A percentile compares a stretch with the other conserved stretches of the same genome.
phyloP scores from a whole-genome alignment of 2,888 invertebrate species.

The Abscondita cerata region DNA sequence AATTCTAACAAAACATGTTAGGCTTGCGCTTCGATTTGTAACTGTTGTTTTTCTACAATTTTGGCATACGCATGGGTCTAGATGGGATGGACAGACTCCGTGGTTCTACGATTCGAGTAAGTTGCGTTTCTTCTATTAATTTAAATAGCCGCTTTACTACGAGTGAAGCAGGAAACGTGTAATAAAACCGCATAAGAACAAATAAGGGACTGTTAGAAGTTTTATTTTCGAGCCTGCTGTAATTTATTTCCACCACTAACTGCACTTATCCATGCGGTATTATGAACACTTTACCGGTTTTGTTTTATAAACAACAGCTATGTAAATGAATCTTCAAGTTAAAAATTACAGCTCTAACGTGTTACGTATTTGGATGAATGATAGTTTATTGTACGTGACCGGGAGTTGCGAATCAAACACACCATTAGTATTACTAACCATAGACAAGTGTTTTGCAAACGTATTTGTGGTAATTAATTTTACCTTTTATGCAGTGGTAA shows the following conservation, averaged over 20 bases:
- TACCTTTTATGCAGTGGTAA: too few species aligned
- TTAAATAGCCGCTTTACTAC: neutral
- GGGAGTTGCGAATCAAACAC: too few species aligned
- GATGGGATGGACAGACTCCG: slow-evolving; percentile 62
- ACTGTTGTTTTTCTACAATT: slow-evolving; percentile 8
- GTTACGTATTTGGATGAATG: too few species aligned
- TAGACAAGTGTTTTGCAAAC: too few species aligned
- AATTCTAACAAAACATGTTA: slow-evolving; percentile 16
- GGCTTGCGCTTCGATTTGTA: slow-evolving; percentile 11
- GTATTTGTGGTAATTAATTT: too few species aligned
- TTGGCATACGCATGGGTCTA: slow-evolving; percentile 19
- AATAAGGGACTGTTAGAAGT: slow-evolving; percentile 7
- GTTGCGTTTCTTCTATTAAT: slow-evolving; percentile 43
- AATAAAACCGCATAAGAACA: slow-evolving; percentile 4
- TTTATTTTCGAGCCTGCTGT: neutral
- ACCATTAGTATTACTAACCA: too few species aligned
- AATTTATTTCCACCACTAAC: slow-evolving; percentile 4
- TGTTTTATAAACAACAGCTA: too few species aligned
- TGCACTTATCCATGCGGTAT: neutral
- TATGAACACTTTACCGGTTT: too few species aligned
- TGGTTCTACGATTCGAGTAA: slow-evolving; percentile 66
- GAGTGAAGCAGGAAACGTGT: neutral
- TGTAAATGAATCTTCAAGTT: too few species aligned
- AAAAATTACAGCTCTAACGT: too few species aligned
- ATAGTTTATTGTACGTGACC: too few species aligned